Evolutionary conservation across 2,888 invertebrate genomes (phyloP).

Genomic region (Tortrix viridana): DNA sequence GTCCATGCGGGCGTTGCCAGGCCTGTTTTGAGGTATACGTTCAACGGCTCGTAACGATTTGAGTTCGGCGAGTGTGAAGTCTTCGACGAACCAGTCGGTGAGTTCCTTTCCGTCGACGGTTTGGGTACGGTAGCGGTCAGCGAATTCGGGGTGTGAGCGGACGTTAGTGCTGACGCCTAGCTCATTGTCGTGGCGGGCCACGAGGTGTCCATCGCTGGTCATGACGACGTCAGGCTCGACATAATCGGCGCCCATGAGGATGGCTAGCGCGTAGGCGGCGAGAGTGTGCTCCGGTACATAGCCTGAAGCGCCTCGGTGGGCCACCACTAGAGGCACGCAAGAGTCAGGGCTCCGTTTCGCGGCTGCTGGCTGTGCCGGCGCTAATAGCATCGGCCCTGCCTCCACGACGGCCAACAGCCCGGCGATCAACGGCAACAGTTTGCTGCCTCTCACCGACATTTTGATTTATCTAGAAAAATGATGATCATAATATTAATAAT

Average conservation of each 20-base stretch:
- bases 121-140: slow-evolving; percentile 64
- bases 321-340: slow-evolving; percentile 67
- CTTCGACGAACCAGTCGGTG: slow-evolving; percentile 75
- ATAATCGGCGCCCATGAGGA: slow-evolving; percentile 75
- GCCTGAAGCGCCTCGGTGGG: slow-evolving; percentile 75
- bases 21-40: slow-evolving; percentile 66
- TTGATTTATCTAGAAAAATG: slow-evolving; percentile 35
- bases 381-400: slow-evolving; percentile 39
- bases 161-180: slow-evolving; percentile 70
- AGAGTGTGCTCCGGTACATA: slow-evolving; percentile 77
- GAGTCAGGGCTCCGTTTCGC: slow-evolving; percentile 54
- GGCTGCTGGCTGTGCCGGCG: slow-evolving; percentile 42
- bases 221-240: slow-evolving; percentile 76
- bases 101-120: slow-evolving; percentile 59
- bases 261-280: slow-evolving; percentile 72
- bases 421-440: slow-evolving; percentile 33
- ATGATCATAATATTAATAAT: too few relatives aligned
- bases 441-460: slow-evolving; percentile 32
- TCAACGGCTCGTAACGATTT: slow-evolving; percentile 70
- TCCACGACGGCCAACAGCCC: slow-evolving; percentile 34
- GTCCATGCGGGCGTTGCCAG: slow-evolving; percentile 72
- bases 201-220: slow-evolving; percentile 69
- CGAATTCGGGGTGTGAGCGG: slow-evolving; percentile 62
- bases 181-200: slow-evolving; percentile 75
- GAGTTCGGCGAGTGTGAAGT: slow-evolving; percentile 73